A percentile compares a stretch with the other conserved stretches of the same genome.
Conservation (phyloP, 2,888 invertebrate genomes). For the Limenitis camilla region DNA sequence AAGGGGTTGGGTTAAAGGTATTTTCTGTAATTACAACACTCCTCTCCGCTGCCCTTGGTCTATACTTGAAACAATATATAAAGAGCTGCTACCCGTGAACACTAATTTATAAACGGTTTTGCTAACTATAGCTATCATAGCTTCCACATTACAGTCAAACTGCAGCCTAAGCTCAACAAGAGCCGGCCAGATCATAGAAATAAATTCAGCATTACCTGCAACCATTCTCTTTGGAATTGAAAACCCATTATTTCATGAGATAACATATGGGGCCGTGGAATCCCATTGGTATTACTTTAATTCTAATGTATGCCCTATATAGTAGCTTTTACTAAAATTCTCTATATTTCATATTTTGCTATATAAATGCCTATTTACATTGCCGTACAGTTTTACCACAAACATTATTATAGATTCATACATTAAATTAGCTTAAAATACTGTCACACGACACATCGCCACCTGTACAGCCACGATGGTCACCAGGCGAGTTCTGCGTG, state of each 20-base stretch:
- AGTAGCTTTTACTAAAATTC: slow-evolving; percentile 5
- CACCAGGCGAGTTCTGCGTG: no score
- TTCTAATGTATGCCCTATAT: slow-evolving; percentile 10
- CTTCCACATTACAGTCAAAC: not conserved
- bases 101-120: no score
- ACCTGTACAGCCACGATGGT: no score
- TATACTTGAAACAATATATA: no score
- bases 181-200: slow-evolving; percentile 18
- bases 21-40: no score
- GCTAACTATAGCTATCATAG: not conserved
- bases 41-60: no score
- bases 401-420: no score
- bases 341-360: not conserved
- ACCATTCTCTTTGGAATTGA: slow-evolving; percentile 31
- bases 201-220: slow-evolving; percentile 29
- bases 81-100: no score
- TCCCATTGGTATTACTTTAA: slow-evolving; percentile 16
- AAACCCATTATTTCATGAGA: slow-evolving; percentile 29
- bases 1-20: no score
- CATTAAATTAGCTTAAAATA: no score
- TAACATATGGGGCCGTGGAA: slow-evolving; percentile 25
- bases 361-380: not conserved
- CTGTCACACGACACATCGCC: no score
- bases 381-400: no score
- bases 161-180: not conserved